Evolutionary conservation across 2,113 vertebrate species (phyloP), one percentile per base, ranked within the genome.

Genomic region (Vulpes ferrilata): DNA sequence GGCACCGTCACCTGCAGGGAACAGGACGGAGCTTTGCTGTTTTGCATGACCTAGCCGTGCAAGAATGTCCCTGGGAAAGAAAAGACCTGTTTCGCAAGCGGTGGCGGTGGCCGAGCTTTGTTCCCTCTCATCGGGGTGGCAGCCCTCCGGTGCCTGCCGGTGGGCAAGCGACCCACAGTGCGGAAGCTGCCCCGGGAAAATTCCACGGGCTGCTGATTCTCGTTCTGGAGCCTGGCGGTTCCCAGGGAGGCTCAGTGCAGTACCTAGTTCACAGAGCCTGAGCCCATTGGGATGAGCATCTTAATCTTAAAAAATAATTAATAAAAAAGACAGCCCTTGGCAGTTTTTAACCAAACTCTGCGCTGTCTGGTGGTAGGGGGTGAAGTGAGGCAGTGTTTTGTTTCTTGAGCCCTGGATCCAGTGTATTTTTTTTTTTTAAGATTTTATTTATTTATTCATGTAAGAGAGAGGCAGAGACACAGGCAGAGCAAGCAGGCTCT

Each of bases 11-110:
- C 98, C 94, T 97, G 98, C 95, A 86, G 97, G 88, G 98, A 98
- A 69, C 80, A 94, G 67, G 90, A 13, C 43, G 73, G 87, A 91
- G 90, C 96, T 98, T 97, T 97, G 97, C 97, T 98, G 96, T 93
- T 71, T 98, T 98, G 90, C 62, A 73, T 98, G 98, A 93, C 93
- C 88, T 98, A 93, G 95, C 97, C 97, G 82, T 97, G 97, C 98
- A 99, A 98, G 98, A 98, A 99, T 97, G 97, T 98, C 97, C 97
- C 2, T 27, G 80, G 96, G 97, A 90, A 96, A 95, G 98, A 97
- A 93, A 88, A 98, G 98, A 93, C 98, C 97, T 98, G 97, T 98
- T 98, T 65, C 86, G 81, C 98, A 71, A 93, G 60, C 43, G 43
- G 43, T 43, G 43, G 93, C 79, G 65, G 95, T 51, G 25, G 55